phyloP scores from a whole-genome alignment of 2,888 invertebrate genomes.

The Lasioglossum zephyrum region DNA sequence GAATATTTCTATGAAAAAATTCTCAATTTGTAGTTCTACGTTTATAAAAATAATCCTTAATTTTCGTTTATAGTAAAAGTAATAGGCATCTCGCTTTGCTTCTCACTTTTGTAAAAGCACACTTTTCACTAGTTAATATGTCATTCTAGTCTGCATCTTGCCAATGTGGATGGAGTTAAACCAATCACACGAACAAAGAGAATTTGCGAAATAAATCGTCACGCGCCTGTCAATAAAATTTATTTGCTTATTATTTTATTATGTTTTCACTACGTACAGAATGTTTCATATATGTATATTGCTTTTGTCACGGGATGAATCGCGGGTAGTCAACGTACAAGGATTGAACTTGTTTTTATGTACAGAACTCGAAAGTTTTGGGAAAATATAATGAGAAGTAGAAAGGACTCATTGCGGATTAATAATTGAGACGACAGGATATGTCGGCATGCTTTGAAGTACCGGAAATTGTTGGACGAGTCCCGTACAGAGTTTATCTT shows the following conservation, averaged over 20 bases:
- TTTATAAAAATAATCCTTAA: neutral
- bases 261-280: neutral
- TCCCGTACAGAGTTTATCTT: neutral
- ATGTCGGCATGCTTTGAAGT: constrained; percentile 12
- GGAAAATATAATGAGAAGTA: neutral
- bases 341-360: neutral
- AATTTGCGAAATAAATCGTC: neutral
- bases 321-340: neutral
- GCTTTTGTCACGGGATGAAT: neutral
- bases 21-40: neutral
- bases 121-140: neutral
- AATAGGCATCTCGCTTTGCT: neutral
- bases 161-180: neutral
- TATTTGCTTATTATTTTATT: neutral
- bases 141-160: neutral
- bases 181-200: neutral
- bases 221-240: neutral
- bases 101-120: neutral
- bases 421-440: constrained; percentile 10
- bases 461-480: constrained; percentile 1
- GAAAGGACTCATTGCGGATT: neutral
- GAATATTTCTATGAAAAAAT: neutral
- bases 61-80: neutral
- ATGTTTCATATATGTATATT: neutral
- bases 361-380: neutral